Evolutionary conservation across 1,140 invertebrate genomes (phyloP), one percentile per base, ranked within the genome.

Genomic region (Anastrepha ludens): DNA sequence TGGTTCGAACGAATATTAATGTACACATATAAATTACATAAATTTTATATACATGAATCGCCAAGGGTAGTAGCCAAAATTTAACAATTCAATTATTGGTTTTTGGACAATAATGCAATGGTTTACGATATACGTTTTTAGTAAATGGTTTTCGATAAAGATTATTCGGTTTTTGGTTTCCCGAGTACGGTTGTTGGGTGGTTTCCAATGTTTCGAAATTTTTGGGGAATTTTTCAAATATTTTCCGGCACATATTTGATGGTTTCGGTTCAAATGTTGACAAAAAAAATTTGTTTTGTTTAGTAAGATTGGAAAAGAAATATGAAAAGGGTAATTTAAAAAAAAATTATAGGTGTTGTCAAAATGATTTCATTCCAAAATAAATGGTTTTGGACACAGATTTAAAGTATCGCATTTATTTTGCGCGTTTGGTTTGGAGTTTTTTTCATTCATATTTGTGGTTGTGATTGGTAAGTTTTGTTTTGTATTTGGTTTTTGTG

Each of bases 21-120:
- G 67, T 88, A 55, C 74, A 81, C 74, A 81, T 55, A 44, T 3
- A 44, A 7, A 44, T 70, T 20, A 58, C 58, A 88, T 88, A 86
- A 70, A 86, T 88, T 89, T 87, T 88, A 89, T 90, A 90, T 92
- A 92, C 91, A 92, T 92, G 90, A 91, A 92, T 92, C 91, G 91
- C 91, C 91, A 92, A 92, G 90, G 81, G 62, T 58, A n/a, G 50
- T 55, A 81, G 74, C 74, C 74, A 81, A 81, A 29, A 81, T 81
- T 62, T 81, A 81, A 81, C 74, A 81, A 81, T 81, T 55, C 47
- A 81, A 81, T 81, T 50, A n/a, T 44, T 81, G 17, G 67, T 47
- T 81, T 81, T 81, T 47, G 41, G 74, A 81, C 74, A 81, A 81
- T 81, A 20, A 81, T 81, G 44, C 44, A 81, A 81, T 81, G 74